Conservation (phyloP, 2,797 vertebrate genomes). For the Microchirus variegatus region DNA sequence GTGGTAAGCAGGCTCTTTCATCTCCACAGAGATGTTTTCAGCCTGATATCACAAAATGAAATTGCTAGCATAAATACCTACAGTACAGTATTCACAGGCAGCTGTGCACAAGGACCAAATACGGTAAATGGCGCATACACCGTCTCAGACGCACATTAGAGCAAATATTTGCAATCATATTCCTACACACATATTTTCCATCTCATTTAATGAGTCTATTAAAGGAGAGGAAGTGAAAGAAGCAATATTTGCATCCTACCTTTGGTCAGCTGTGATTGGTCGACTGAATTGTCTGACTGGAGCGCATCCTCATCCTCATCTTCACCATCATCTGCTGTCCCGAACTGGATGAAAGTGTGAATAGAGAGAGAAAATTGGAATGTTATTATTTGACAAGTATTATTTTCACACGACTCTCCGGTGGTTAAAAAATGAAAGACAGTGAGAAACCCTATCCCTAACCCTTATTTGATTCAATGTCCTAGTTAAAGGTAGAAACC, state of each 20-base stretch:
- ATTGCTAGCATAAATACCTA: constrained; percentile 45
- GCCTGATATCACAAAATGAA: constrained; percentile 43
- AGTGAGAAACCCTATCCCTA: no score
- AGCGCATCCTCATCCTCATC: constrained; percentile 10
- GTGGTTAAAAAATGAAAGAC: no score
- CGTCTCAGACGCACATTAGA: constrained; percentile 24
- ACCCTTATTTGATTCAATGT: background rate
- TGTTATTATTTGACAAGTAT: no score
- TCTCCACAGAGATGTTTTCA: constrained; percentile 45
- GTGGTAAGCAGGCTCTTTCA: constrained; percentile 48
- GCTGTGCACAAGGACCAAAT: constrained; percentile 23
- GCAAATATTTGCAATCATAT: constrained; percentile 19
- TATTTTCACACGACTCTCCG: no score
- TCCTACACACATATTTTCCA: constrained; percentile 24
- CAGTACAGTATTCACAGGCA: constrained; percentile 11
- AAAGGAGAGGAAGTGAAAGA: background rate
- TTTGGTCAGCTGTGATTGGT: constrained; percentile 89
- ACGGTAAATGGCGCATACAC: constrained; percentile 13
- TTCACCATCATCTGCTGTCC: constrained; percentile 7
- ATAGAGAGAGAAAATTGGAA: background rate
- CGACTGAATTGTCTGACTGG: constrained; percentile 62
- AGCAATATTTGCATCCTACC: constrained; percentile 71
- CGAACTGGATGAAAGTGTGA: constrained; percentile 43
- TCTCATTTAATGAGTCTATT: constrained; percentile 31
- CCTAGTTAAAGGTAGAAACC: constrained; percentile 1